Base-by-base conservation (phyloP, 1,140 invertebrate species). In the Drosophila lacertosa region DNA sequence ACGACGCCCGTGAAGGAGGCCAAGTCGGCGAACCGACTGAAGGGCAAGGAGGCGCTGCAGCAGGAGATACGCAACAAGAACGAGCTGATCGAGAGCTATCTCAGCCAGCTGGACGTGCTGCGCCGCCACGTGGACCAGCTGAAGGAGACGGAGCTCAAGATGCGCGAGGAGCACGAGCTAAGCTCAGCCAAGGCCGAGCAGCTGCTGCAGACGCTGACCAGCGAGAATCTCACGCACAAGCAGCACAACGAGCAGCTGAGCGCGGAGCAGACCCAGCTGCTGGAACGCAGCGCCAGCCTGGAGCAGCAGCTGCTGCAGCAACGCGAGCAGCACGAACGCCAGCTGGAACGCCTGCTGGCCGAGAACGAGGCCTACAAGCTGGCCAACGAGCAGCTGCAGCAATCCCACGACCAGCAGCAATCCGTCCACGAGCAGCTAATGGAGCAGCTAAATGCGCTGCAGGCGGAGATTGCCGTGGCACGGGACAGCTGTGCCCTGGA, bases 1-100 rank as follows among this genome's bases (percentile, higher is more conserved):
- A 86, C 77, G 4, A 91, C 90, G 15, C 90, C 90, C 1, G 75
- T 90, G 7, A 90, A 91, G 63, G 90, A 91, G 51, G 65, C 83
- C 26, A 91, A 90, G 40, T 89, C 89, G 1, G 86, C 76, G 7
- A 83, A 74, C 29, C 74, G 78, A 0, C n/a, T 90, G 4, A 91
- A 91, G 69, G 90, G 89, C 29, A 91, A 91, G 29, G 90, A 91
- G 74, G 90, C 90, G 0, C 69, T 91, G 20, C 90, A 91, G 63
- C 75, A 84, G 4, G 90, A 91, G 53, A 89, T 91, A 42, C 78
- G 90, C 6, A 77, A 77, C 47, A 91, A 91, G 75, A 91, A 91
- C 39, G 90, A 91, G 47, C 54, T 91, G 11, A 77, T 91, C 18
- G 80, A 90, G 37, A 91, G 84, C 13, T 89, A 91, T 48, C 32